Percentiles rank a stretch among this genome's conserved stretches.
Conservation (phyloP, 2,888 invertebrate species). For the Drosophila gaucha region DNA sequence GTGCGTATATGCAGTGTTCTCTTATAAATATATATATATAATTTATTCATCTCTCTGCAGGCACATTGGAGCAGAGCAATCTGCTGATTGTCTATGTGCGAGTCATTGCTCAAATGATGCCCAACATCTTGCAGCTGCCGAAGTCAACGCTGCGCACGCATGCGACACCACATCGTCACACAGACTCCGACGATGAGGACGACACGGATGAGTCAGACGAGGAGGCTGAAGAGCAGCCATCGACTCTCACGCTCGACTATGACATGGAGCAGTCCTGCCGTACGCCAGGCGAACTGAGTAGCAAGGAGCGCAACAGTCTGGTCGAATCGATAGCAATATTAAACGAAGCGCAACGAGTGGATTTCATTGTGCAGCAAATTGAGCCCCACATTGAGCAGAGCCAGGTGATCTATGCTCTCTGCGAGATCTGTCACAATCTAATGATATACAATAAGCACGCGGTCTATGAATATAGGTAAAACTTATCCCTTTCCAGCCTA, state of each 20-base stretch:
- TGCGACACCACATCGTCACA: constrained; percentile 66
- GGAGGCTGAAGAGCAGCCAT: constrained; percentile 43
- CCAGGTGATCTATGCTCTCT: constrained; percentile 88
- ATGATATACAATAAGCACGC: constrained; percentile 92
- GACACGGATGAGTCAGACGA: constrained; percentile 74
- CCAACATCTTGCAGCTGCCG: constrained; percentile 82
- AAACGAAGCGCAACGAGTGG: constrained; percentile 88
- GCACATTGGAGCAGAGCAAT: constrained; percentile 63
- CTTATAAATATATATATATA: neutral
- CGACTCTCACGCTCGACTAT: constrained; percentile 50
- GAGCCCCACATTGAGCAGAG: constrained; percentile 84
- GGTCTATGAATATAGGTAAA: constrained; percentile 93
- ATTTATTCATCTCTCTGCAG: constrained; percentile 41
- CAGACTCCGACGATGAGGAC: constrained; percentile 75
- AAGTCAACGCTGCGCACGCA: constrained; percentile 78
- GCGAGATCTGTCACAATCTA: constrained; percentile 93
- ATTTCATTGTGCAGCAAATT: constrained; percentile 84
- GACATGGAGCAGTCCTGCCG: constrained; percentile 56
- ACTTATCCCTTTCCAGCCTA: neutral
- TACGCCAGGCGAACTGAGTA: constrained; percentile 55
- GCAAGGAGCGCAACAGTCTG: constrained; percentile 77
- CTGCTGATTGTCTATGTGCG: constrained; percentile 81
- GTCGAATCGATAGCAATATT: constrained; percentile 86
- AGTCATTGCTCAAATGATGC: constrained; percentile 82
- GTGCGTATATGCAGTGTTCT: constrained; percentile 49